phyloP scores from a whole-genome alignment of 2,888 invertebrate species.

The Actias luna region DNA sequence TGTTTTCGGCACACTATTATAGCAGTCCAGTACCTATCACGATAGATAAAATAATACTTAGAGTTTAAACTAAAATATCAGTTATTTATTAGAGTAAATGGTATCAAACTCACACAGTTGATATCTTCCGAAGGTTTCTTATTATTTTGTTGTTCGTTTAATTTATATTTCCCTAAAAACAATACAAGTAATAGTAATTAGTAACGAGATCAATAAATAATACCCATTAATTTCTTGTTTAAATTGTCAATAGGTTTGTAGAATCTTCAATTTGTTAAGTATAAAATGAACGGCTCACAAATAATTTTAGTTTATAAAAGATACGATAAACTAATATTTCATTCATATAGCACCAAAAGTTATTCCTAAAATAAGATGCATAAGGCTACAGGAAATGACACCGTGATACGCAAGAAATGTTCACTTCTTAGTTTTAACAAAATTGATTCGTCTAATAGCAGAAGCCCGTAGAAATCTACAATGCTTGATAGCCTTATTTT shows the following conservation, averaged over 20 bases:
- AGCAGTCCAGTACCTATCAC: too few relatives aligned
- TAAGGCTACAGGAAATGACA: too few relatives aligned
- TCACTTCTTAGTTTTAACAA: too few relatives aligned
- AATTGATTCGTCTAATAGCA: too few relatives aligned
- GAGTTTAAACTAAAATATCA: too few relatives aligned
- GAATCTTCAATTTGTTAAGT: not conserved
- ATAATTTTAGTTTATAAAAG: not conserved
- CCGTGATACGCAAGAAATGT: too few relatives aligned
- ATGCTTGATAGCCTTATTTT: too few relatives aligned
- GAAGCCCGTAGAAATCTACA: too few relatives aligned
- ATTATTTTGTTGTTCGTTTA: slow-evolving; percentile 2
- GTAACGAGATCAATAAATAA: not conserved
- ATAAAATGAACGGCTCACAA: not conserved
- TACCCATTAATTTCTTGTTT: not conserved
- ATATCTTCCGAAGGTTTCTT: not conserved
- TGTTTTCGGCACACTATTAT: too few relatives aligned
- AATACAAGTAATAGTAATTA: not conserved
- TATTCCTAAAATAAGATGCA: too few relatives aligned
- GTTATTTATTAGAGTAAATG: too few relatives aligned
- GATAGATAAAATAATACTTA: too few relatives aligned
- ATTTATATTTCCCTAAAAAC: not conserved
- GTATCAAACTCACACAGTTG: not conserved
- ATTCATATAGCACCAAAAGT: not conserved
- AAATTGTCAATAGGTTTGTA: not conserved
- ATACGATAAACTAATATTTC: not conserved